Evolutionary conservation across 2,888 invertebrate genomes (phyloP).

Genomic region (Scaptomyza parva): DNA sequence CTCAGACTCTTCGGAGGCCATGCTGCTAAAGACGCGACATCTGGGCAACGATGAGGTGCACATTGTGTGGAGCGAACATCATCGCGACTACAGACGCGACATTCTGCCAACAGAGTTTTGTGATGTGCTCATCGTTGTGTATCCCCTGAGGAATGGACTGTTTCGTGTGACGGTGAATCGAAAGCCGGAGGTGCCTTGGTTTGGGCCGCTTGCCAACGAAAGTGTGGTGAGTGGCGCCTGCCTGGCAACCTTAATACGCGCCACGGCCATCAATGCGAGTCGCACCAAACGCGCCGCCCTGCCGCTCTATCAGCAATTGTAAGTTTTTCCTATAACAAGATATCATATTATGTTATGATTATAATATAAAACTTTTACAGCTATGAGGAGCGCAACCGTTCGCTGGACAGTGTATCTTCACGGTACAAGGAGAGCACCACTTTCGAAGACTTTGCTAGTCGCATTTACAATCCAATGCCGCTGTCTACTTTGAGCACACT

Average conservation of each 20-base stretch:
- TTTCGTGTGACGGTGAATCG: conserved; percentile 95
- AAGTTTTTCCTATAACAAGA: conserved; percentile 84
- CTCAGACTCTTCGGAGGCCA: conserved; percentile 93
- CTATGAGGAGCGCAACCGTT: conserved; percentile 95
- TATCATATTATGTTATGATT: neutral
- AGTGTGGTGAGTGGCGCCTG: conserved; percentile 87
- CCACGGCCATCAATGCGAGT: conserved; percentile 96
- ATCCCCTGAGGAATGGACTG: conserved; percentile 94
- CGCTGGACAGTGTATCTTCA: conserved; percentile 92
- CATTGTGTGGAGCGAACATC: conserved; percentile 99
- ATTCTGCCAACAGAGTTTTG: conserved; percentile 99
- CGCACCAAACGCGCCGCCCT: conserved; percentile 95
- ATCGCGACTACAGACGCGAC: conserved; percentile 96
- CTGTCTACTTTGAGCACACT: conserved; percentile 69
- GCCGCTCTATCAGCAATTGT: conserved; percentile 96
- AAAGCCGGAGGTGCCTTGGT: conserved; percentile 95
- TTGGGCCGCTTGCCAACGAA: conserved; percentile 98
- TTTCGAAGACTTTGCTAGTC: conserved; percentile 94
- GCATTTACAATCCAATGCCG: conserved; percentile 89
- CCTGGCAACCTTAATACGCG: conserved; percentile 93
- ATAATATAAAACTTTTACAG: conserved; percentile 85
- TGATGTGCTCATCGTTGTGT: conserved; percentile 98
- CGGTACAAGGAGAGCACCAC: conserved; percentile 94
- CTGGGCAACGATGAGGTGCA: conserved; percentile 99
- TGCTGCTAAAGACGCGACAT: conserved; percentile 96